Evolutionary conservation across 2,113 vertebrate species (phyloP).

Genomic region (Ivindomyrus marchei): DNA sequence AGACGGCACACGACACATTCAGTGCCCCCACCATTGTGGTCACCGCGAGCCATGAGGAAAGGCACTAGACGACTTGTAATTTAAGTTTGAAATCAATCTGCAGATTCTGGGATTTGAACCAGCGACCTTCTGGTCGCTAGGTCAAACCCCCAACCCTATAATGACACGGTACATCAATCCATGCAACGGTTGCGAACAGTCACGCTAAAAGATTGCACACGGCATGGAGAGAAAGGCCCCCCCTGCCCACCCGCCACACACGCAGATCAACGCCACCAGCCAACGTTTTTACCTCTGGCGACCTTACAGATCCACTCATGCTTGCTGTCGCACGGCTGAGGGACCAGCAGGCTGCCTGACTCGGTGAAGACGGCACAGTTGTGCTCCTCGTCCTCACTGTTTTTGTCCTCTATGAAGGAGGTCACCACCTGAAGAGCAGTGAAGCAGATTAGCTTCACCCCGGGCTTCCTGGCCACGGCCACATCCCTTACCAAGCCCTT

Average conservation of each 20-base stretch:
- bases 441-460: not conserved
- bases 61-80: not conserved
- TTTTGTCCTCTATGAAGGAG: conserved; percentile 75
- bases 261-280: not conserved
- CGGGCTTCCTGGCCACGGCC: not conserved
- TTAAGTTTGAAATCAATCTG: not conserved
- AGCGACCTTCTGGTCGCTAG: not conserved
- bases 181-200: not conserved
- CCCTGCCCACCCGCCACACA: not conserved
- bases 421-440: conserved; percentile 67
- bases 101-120: not conserved
- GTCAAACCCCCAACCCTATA: not conserved
- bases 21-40: not conserved
- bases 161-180: not conserved
- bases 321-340: conserved; percentile 69
- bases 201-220: not conserved
- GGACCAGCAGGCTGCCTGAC: conserved; percentile 59
- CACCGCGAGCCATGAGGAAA: not conserved
- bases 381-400: conserved; percentile 67
- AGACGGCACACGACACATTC: not conserved
- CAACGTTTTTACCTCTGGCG: conserved; percentile 65
- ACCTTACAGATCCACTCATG: conserved; percentile 93
- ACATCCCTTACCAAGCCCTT: not conserved
- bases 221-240: not conserved
- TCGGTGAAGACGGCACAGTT: conserved; percentile 75